phyloP scores from a whole-genome alignment of 2,113 vertebrate species.

The Chlorodrepanis virens region DNA sequence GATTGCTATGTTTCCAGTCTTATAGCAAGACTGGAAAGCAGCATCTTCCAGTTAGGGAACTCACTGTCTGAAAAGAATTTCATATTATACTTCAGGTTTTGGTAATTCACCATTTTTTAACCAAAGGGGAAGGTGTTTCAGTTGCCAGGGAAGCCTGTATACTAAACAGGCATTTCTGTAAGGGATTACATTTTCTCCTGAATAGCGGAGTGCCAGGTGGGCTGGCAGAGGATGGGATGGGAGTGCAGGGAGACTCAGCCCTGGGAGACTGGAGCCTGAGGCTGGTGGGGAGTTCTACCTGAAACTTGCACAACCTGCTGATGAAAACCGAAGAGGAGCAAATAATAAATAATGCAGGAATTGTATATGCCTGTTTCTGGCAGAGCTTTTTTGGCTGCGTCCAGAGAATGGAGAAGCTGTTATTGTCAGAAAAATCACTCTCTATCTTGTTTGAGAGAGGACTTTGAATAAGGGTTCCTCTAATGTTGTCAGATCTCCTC shows the following conservation, averaged over 20 bases:
- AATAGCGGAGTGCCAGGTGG: rapidly evolving
- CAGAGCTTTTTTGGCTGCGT: background rate
- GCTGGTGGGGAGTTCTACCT: background rate
- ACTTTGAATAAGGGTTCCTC: background rate
- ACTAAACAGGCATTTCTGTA: background rate
- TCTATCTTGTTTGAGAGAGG: background rate
- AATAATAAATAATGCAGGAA: slow-evolving; percentile 13
- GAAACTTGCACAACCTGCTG: background rate
- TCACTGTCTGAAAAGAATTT: background rate
- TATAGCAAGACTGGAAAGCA: background rate
- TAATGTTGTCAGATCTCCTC: background rate
- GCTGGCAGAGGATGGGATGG: background rate
- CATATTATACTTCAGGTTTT: background rate
- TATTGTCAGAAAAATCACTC: background rate
- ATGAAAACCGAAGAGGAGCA: background rate
- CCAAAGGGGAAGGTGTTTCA: background rate
- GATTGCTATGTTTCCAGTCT: background rate
- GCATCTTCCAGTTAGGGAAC: background rate
- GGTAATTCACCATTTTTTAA: background rate
- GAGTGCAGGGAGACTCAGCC: background rate
- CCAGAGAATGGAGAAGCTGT: background rate
- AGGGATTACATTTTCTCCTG: background rate
- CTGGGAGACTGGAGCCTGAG: background rate
- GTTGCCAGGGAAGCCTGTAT: background rate
- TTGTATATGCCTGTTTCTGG: background rate